Base-by-base conservation (phyloP, 2,797 vertebrate species). In the Columba guinea region DNA sequence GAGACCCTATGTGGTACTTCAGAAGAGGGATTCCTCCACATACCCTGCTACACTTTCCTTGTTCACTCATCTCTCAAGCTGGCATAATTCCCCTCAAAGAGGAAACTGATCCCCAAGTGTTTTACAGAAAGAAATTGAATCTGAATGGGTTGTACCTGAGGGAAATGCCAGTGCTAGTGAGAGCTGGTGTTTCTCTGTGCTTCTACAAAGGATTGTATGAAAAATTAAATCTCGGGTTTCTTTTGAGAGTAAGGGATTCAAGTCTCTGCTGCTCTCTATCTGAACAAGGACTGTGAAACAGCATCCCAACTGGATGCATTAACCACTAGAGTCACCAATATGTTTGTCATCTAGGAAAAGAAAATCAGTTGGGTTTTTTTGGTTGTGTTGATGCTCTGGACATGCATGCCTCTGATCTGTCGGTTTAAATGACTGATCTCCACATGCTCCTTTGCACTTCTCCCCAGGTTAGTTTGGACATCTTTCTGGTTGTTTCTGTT, bases 291-390 rank as follows among this genome's bases (percentile, higher is more conserved):
- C 13, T 69, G 17, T 65, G 65, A 81, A 96, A 64, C 22, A 62
- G 4, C 35, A 41, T 86, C 27, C 22, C 48, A 59, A 6, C 0
- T 44, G 37, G 73, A n/a, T 30, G 13, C 4, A 4, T 51, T 52
- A 90, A 44, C 41, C 48, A 7, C 0, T 52, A 37, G n/a, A 64
- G 30, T 76, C 62, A 81, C 63, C 78, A 86, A 52, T 10, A 11
- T 76, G 20, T 76, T 60, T 26, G 21, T 69, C 11, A 52, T 48
- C 5, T 71, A 71, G 15, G 20, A 76, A 86, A 86, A 13, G 10
- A 55, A 78, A 80, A 71, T 2, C 0, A 1, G 5, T 10, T 56
- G 12, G 0, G 0, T 11, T 75, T 41, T 56, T 82, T 64, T 2
- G 35, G 5, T 24, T 51, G 13, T 44, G n/a, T 27, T 26, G 22